A percentile compares a stretch with the other conserved stretches of the same genome.
phyloP scores from a whole-genome alignment of 2,113 vertebrate genomes.

The Zapus hudsonius region DNA sequence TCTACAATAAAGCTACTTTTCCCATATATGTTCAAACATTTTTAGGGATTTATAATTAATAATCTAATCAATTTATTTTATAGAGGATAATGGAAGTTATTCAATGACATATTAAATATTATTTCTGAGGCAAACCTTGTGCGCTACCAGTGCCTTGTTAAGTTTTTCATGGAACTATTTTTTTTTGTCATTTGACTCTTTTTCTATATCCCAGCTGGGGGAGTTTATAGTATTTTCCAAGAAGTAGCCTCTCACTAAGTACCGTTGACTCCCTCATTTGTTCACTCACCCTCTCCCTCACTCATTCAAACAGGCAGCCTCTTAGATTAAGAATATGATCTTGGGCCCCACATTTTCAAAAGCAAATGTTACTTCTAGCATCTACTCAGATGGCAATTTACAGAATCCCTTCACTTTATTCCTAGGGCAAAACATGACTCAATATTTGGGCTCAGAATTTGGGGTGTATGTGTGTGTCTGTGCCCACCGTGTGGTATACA shows the following conservation, averaged over 20 bases:
- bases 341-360: background rate
- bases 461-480: no score
- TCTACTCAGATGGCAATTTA: background rate
- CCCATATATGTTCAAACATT: background rate
- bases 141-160: background rate
- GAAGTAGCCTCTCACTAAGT: background rate
- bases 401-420: background rate
- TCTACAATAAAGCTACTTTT: background rate
- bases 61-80: no score
- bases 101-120: constrained; percentile 11
- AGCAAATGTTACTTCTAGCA: background rate
- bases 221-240: background rate
- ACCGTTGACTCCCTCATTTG: no score
- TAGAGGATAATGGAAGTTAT: background rate
- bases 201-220: background rate
- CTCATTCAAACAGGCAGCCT: background rate
- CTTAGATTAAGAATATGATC: background rate
- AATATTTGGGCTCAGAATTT: background rate
- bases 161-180: background rate
- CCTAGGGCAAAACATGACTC: background rate
- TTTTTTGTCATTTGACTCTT: background rate
- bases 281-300: background rate
- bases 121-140: background rate
- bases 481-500: no score
- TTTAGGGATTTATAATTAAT: constrained; percentile 9